These are phyloP conservation scores for Halcyon smyrnensis DNA, from an alignment of 2,797 vertebrate genomes.

Conservation along the genomic window DNA sequence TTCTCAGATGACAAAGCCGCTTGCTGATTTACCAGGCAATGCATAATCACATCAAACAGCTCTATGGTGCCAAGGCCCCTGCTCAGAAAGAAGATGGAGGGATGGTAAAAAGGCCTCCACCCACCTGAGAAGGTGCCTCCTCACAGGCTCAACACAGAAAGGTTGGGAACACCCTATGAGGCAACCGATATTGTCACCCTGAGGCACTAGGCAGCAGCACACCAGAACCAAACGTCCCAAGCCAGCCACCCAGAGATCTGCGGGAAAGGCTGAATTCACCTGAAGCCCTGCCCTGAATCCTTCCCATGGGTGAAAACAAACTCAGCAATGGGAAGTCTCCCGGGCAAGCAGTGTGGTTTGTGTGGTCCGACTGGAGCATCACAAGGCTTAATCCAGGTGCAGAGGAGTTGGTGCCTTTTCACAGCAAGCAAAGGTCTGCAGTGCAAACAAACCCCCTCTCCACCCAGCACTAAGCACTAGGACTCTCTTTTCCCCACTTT, in stretches of 20 bases:
- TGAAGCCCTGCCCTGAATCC: not conserved
- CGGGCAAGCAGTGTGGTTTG: not conserved
- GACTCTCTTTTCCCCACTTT: not conserved
- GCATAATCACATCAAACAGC: not conserved
- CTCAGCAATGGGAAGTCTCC: not conserved
- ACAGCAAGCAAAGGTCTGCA: not conserved
- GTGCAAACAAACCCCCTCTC: not conserved
- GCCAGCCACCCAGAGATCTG: not conserved
- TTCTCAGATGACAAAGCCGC: not conserved
- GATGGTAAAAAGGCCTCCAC: not conserved
- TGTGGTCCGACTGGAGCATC: not conserved
- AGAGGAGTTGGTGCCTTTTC: not conserved
- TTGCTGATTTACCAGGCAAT: not conserved
- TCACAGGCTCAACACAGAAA: accelerated
- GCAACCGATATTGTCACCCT: not conserved
- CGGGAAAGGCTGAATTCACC: not conserved
- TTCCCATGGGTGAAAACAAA: accelerated
- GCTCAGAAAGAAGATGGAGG: not conserved
- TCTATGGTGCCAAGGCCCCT: not conserved
- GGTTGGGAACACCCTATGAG: not conserved
- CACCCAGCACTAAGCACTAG: not conserved
- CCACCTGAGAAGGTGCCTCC: not conserved
- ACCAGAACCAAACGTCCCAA: not conserved
- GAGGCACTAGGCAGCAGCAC: not conserved
- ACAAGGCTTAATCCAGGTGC: not conserved